Conservation (phyloP, 2,113 vertebrate species). For the Capra hircus region DNA sequence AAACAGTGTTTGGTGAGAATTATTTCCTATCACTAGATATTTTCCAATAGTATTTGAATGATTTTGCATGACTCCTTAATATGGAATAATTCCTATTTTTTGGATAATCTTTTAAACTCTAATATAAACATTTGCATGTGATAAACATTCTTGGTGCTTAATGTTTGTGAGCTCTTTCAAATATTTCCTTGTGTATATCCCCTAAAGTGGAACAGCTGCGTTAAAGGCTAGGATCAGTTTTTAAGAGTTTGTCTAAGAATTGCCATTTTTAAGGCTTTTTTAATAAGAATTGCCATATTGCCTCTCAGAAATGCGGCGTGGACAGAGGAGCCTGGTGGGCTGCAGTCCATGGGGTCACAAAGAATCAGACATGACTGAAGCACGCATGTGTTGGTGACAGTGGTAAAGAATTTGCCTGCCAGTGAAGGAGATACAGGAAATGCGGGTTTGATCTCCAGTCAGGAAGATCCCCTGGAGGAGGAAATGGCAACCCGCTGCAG, state of each 20-base stretch:
- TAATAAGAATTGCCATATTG: background rate
- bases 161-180: background rate
- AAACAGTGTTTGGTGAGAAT: background rate
- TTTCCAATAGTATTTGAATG: background rate
- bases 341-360: background rate
- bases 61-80: background rate
- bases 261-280: background rate
- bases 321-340: background rate
- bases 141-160: background rate
- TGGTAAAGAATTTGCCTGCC: background rate
- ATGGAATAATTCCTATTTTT: background rate
- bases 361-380: background rate
- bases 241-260: background rate
- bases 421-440: background rate
- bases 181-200: background rate
- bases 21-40: background rate
- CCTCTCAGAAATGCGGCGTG: background rate
- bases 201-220: background rate
- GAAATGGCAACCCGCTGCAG: background rate
- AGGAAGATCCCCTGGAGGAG: background rate
- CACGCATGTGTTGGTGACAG: rapidly evolving
- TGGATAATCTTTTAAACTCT: background rate
- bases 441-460: rapidly evolving
- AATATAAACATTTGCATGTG: background rate
- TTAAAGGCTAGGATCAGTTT: background rate